These are phyloP conservation scores for Drosophila mimica DNA, from an alignment of 2,888 invertebrate species.

Conservation along the genomic window DNA sequence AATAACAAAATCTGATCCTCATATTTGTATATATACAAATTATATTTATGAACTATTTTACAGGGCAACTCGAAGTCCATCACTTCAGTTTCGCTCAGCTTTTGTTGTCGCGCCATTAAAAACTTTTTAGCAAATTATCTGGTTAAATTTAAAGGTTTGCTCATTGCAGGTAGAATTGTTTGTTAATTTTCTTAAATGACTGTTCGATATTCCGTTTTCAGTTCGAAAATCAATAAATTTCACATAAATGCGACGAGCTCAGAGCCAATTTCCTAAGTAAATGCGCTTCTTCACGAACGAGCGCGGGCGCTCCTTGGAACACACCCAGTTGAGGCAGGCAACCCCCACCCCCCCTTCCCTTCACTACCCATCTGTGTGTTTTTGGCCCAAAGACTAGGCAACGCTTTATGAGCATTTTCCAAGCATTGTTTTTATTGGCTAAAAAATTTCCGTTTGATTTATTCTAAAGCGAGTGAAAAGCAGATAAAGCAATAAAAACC, in stretches of 20 bases:
- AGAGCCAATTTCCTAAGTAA: slow-evolving; percentile 61
- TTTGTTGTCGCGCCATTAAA: slow-evolving; percentile 22
- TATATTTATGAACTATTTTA: background rate
- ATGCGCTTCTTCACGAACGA: slow-evolving; percentile 68
- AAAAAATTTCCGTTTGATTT: slow-evolving; percentile 79
- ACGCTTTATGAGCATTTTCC: slow-evolving; percentile 36
- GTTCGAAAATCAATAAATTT: slow-evolving; percentile 73
- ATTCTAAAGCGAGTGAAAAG: slow-evolving; percentile 63
- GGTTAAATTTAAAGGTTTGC: slow-evolving; percentile 56
- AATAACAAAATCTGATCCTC: background rate
- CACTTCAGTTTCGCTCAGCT: background rate
- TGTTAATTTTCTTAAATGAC: slow-evolving; percentile 15
- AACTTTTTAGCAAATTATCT: slow-evolving; percentile 32
- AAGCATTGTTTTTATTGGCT: slow-evolving; percentile 48
- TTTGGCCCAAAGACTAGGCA: slow-evolving; percentile 27
- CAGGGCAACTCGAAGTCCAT: slow-evolving; percentile 10
- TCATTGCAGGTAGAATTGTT: slow-evolving; percentile 48
- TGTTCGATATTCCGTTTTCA: slow-evolving; percentile 51
- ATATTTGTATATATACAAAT: background rate
- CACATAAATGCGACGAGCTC: slow-evolving; percentile 58
- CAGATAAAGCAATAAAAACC: slow-evolving; percentile 19
- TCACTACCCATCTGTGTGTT: background rate
- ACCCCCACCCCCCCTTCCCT: background rate
- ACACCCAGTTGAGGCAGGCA: slow-evolving; percentile 43
- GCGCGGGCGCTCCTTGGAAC: slow-evolving; percentile 69